Evolutionary conservation across 1,140 invertebrate genomes (phyloP), one percentile per base, ranked within the genome.

Genomic region (Saccostrea cuccullata): DNA sequence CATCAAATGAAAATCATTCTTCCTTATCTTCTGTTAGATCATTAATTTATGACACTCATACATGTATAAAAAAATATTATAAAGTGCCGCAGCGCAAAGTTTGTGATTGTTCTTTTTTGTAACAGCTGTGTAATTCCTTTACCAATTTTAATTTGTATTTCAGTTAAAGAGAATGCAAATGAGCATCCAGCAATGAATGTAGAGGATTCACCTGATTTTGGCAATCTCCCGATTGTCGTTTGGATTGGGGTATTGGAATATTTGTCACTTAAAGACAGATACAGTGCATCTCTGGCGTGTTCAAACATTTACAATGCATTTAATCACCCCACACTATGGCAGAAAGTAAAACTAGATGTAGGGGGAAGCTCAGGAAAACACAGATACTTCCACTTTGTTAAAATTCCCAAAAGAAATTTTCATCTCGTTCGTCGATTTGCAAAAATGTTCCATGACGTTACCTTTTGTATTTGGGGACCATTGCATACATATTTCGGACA

Each of bases 271-370:
- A 13, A 40, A 6, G 90, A 91, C 67, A 87, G 88, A 20, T 90
- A 90, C 64, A 55, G n/a, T 30, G 47, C 90, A 30, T 90, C 91
- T 5, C 17, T 83, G 15, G 89, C 86, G 2, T 91, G 90, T 55
- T 87, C 82, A 23, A 26, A 20, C 6, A 73, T 91, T 23, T 87
- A 89, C 77, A 47, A 89, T 30, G 23, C 86, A 64, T 91, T 91
- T 87, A 86, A 86, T 67, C 90, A 91, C 55, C 91, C 91, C 15
- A 86, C 86, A 3, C 83, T 91, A 47, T 91, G 91, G 91, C 88
- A 87, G 30, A 86, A 82, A 2, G 89, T 87, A 13, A 82, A 83
- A 20, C 60, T 91, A 6, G n/a, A 30, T 40, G 58, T 91, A 15
- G 36, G 86, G 9, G 91, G 82, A 83, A 15, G 3, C 11, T 85